A percentile compares a stretch with the other conserved stretches of the same genome.
Conservation (phyloP, 2,797 vertebrate genomes). For the Tadarida brasiliensis region DNA sequence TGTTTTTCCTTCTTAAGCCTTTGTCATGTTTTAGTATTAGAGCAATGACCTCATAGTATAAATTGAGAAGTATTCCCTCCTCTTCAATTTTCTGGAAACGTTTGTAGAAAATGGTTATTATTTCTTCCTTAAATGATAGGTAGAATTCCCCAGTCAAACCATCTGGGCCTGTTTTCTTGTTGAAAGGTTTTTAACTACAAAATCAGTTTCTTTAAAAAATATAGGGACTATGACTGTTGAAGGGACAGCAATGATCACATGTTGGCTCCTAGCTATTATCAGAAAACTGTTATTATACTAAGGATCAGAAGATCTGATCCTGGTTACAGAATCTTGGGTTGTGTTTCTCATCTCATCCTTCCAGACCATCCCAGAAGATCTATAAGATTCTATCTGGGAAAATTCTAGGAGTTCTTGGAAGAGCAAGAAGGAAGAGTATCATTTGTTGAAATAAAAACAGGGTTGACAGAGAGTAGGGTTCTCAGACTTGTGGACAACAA, state of each 20-base stretch:
- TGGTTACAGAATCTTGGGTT: conserved; percentile 5
- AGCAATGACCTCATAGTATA: background rate
- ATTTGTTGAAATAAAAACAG: conserved; percentile 78
- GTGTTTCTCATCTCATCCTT: conserved; percentile 60
- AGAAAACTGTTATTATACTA: background rate
- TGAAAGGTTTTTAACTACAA: background rate
- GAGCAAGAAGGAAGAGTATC: conserved; percentile 63
- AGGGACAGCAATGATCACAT: background rate
- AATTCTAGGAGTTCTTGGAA: conserved; percentile 73
- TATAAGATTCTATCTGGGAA: conserved; percentile 59
- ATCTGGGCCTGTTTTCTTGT: background rate
- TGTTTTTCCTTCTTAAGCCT: conserved; percentile 29
- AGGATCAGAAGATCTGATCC: background rate
- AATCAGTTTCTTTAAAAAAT: background rate
- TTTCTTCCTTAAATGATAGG: background rate
- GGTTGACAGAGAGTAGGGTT: conserved; percentile 81
- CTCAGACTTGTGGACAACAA: conserved; percentile 77
- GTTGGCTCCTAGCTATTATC: background rate
- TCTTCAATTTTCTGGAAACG: conserved; percentile 32
- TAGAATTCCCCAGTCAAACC: background rate
- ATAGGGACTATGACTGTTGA: background rate
- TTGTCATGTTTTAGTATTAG: conserved; percentile 8
- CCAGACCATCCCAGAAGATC: conserved; percentile 70
- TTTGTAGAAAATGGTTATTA: background rate
- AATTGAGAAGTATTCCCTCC: background rate